Evolutionary conservation across 2,113 vertebrate species (phyloP).

Genomic region (Fregata magnificens): DNA sequence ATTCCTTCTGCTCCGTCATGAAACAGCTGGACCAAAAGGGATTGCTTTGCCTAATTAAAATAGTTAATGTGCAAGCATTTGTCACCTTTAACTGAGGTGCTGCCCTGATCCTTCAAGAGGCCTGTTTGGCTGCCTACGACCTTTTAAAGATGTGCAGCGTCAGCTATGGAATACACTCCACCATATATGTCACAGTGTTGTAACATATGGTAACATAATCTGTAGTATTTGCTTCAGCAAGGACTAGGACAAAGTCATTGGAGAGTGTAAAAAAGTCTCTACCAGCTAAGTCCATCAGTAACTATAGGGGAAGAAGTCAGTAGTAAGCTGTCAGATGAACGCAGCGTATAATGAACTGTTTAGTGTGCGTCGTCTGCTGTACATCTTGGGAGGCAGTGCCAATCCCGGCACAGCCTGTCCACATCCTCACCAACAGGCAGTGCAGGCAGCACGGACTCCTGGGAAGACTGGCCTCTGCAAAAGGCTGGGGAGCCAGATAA

Average conservation of each 20-base stretch:
- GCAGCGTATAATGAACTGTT: too few relatives aligned
- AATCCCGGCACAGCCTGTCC: not conserved
- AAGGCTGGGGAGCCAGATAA: not conserved
- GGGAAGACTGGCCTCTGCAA: not conserved
- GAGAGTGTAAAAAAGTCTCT: not conserved
- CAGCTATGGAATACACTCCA: not conserved
- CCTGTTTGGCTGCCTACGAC: not conserved
- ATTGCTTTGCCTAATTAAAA: not conserved
- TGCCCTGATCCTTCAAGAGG: not conserved
- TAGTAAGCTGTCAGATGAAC: rapidly evolving
- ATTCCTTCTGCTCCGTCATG: not conserved
- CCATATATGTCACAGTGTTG: not conserved
- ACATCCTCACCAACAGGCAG: not conserved
- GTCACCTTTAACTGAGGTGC: not conserved
- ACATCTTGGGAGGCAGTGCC: not conserved
- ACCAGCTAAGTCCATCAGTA: not conserved
- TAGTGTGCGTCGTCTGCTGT: not conserved
- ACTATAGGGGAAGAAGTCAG: not conserved
- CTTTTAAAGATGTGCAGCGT: not conserved
- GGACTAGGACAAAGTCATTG: not conserved
- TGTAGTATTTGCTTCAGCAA: not conserved
- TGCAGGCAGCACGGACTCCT: rapidly evolving
- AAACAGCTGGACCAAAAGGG: not conserved
- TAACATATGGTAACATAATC: too few relatives aligned
- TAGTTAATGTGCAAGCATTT: not conserved